Base-by-base conservation (phyloP, 2,113 vertebrate species). In the Carassius auratus region DNA sequence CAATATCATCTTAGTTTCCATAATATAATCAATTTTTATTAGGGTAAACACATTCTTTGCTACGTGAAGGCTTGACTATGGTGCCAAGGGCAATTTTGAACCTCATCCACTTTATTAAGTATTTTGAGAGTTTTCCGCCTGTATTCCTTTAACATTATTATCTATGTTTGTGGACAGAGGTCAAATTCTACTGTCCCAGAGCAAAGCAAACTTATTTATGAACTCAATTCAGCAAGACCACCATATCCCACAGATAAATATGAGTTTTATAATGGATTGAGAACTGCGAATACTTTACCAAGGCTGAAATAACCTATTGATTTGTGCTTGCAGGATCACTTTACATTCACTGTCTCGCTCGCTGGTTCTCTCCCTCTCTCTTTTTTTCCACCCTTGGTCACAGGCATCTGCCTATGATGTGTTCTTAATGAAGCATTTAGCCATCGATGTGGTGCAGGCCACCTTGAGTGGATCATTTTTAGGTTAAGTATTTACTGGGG, bases 401-500 rank as follows among this genome's bases (percentile, higher is more conserved):
- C 66, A 74, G 86, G 68, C 83, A 48, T 89, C 78, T 50, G 68
- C 83, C 84, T 8, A 61, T 76, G 78, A 86, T 74, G 48, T 48
- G 89, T 3, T 88, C 88, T 92, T 93, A 90, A 91, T 90, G 86
- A 92, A 89, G 36, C 85, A 84, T 90, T 92, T 92, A 89, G 88
- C 90, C 90, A 90, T 87, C 87, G 80, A 23, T 82, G 75, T 9
- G 89, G 33, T 33, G 86, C 88, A 55, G 68, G 61, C 88, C n/a
- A 4, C 57, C 86, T 71, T 85, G 81, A 61, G 89, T 89, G 86
- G 92, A 92, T 87, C 78, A 86, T 92, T 91, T 90, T 91, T 86
- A 89, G 88, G 90, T 92, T 92, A 92, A 91, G 90, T 88, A 92
- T 92, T 93, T 90, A 93, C 89, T 91, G 92, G 88, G 89, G 88